A percentile compares a stretch with the other conserved stretches of the same genome.
Evolutionary conservation across 2,113 vertebrate species (phyloP).

Genomic region (Rynchops niger): DNA sequence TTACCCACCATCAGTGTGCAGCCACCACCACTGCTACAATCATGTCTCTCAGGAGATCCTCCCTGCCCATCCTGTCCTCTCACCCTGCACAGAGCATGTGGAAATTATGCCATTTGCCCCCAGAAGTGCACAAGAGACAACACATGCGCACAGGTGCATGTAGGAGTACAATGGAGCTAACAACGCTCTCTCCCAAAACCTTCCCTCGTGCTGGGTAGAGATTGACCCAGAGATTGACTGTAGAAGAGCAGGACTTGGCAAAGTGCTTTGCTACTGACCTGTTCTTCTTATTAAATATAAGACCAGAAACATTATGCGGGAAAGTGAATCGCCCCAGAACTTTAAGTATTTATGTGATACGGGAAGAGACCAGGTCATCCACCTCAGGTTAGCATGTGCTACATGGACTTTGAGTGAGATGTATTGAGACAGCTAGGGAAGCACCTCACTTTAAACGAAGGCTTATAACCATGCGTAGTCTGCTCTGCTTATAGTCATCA

Average conservation of each 20-base stretch:
- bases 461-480: not conserved
- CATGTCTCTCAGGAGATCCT: not conserved
- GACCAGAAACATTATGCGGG: not conserved
- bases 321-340: not conserved
- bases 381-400: not conserved
- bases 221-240: not conserved
- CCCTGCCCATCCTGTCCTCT: not conserved
- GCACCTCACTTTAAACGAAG: not conserved
- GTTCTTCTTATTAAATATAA: not conserved
- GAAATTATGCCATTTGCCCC: not conserved
- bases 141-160: accelerated
- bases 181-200: not conserved
- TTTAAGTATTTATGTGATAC: not conserved
- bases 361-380: not conserved
- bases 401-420: not conserved
- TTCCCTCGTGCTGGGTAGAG: not conserved
- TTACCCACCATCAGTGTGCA: not conserved
- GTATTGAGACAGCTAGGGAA: not conserved
- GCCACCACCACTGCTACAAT: not conserved
- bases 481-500: not conserved
- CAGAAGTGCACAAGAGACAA: not conserved
- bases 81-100: not conserved
- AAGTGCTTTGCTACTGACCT: not conserved
- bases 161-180: not conserved
- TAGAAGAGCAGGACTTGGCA: not conserved